Evolutionary conservation across 2,113 vertebrate genomes (phyloP).

Genomic region (Indicator indicator): DNA sequence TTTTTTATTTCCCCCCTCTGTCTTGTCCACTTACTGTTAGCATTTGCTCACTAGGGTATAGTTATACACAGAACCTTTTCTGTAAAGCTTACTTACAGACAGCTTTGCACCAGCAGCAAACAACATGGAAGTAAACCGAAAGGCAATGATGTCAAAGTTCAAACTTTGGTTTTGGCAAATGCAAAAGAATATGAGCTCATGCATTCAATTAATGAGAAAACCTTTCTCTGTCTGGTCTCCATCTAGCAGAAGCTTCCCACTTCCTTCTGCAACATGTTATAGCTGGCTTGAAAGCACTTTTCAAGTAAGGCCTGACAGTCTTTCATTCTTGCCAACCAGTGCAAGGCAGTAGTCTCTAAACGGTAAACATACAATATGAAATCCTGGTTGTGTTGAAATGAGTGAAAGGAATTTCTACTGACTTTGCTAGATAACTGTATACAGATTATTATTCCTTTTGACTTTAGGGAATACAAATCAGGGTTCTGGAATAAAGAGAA

Average conservation of each 20-base stretch:
- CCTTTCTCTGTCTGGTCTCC: background rate
- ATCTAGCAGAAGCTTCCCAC: background rate
- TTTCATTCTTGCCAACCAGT: fast-evolving
- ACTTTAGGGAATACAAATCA: conserved; percentile 13
- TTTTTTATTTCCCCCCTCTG: background rate
- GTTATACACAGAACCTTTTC: background rate
- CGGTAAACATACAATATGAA: background rate
- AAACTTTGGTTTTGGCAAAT: background rate
- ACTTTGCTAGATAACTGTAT: background rate
- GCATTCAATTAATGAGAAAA: background rate
- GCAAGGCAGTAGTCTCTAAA: background rate
- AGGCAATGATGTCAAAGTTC: background rate
- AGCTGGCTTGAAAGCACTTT: background rate
- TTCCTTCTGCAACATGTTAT: fast-evolving
- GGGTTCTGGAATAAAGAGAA: background rate
- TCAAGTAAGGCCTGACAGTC: background rate
- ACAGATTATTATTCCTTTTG: background rate
- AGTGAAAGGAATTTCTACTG: background rate
- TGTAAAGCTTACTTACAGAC: background rate
- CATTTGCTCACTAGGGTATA: background rate
- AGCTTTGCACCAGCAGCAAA: background rate
- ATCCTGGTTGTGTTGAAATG: background rate
- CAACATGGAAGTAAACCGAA: background rate
- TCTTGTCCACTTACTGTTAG: background rate
- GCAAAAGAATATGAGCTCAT: background rate